Conservation (phyloP, 23 tunicate species). For the Halocynthia roretzi region DNA sequence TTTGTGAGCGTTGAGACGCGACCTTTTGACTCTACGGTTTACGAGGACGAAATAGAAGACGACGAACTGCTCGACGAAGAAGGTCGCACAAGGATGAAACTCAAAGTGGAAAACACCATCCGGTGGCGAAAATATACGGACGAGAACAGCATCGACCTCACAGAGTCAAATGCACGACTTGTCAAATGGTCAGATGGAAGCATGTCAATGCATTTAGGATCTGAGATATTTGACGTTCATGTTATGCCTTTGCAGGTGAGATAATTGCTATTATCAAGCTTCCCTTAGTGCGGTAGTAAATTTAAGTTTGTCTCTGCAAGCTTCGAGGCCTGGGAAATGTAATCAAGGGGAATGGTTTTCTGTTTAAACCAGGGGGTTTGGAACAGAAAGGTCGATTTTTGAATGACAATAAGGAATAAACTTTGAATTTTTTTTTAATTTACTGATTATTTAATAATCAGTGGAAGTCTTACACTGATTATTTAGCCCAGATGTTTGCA, state of each 20-base stretch:
- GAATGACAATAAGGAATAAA: no score
- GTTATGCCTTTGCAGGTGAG: slow-evolving; percentile 82
- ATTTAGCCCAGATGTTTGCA: no score
- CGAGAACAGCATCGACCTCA: slow-evolving; percentile 67
- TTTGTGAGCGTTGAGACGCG: slow-evolving; percentile 86
- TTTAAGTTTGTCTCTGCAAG: no score
- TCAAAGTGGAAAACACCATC: slow-evolving; percentile 92
- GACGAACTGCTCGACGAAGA: slow-evolving; percentile 94
- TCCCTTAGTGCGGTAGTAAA: no score
- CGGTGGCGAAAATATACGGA: slow-evolving; percentile 85
- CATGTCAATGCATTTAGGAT: slow-evolving; percentile 74
- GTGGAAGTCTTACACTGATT: no score
- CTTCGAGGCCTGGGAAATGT: no score
- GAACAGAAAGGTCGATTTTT: no score
- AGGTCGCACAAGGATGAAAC: slow-evolving; percentile 68
- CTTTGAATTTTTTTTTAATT: no score
- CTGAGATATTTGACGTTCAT: slow-evolving; percentile 93
- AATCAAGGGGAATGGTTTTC: no score
- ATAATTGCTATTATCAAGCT: no score
- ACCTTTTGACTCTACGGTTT: slow-evolving; percentile 88
- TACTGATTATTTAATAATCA: no score
- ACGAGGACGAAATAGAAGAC: slow-evolving; percentile 97
- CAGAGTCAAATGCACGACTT: slow-evolving; percentile 80
- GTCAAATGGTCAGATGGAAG: slow-evolving; percentile 92
- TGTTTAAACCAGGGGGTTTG: no score